phyloP scores from a whole-genome alignment of 2,888 invertebrate species.

The Eueremaeus valkanovi region DNA sequence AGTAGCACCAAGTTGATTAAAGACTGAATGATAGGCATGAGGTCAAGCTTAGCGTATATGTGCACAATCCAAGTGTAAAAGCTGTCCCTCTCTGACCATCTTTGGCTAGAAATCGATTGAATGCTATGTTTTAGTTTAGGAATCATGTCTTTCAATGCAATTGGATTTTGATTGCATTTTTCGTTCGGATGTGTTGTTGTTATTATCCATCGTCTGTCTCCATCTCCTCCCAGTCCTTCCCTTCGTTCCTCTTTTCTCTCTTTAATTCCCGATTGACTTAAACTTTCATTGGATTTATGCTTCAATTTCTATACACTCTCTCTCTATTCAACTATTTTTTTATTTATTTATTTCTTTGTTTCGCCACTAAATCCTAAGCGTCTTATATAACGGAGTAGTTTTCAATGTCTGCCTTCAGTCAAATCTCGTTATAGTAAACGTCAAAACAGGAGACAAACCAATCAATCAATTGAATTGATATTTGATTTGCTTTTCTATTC shows the following conservation, averaged over 20 bases:
- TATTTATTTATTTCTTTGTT: neutral
- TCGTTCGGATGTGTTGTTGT: neutral
- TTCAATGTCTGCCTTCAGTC: too few relatives aligned
- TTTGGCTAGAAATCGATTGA: too few relatives aligned
- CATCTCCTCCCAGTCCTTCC: neutral
- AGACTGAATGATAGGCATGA: too few relatives aligned
- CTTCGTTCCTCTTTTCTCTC: neutral
- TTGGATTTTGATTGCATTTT: constrained; percentile 10
- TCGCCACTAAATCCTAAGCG: neutral
- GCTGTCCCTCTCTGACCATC: too few relatives aligned
- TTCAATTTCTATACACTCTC: constrained; percentile 3
- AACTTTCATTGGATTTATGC: constrained; percentile 22
- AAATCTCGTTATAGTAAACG: neutral
- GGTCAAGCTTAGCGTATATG: too few relatives aligned
- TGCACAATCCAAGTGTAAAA: too few relatives aligned
- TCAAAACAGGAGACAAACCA: too few relatives aligned
- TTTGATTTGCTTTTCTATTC: too few relatives aligned
- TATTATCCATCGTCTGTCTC: neutral
- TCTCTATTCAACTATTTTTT: neutral
- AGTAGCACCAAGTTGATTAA: too few relatives aligned
- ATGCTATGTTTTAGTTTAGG: neutral
- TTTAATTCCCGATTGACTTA: constrained; percentile 18
- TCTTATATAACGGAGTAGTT: too few relatives aligned
- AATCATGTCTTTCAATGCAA: neutral
- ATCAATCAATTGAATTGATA: too few relatives aligned